A percentile compares a stretch with the other conserved stretches of the same genome.
Evolutionary conservation across 1,140 invertebrate genomes (phyloP).

Genomic region (Popillia japonica): DNA sequence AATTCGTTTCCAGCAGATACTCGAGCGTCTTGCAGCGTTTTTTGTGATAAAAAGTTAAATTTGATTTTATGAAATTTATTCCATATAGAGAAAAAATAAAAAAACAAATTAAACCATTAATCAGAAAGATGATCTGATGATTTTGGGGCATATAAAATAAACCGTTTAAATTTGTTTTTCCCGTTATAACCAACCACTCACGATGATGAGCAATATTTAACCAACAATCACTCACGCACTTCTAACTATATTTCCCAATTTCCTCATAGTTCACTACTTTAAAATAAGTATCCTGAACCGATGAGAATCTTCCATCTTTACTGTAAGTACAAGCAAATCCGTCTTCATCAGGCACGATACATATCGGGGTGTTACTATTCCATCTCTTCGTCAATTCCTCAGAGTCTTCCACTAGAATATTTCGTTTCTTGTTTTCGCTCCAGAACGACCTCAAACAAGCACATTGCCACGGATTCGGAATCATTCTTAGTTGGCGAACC

Average conservation of each 20-base stretch:
- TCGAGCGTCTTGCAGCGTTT: too few relatives aligned
- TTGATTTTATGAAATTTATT: too few relatives aligned
- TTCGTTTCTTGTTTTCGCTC: neutral
- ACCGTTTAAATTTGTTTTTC: too few relatives aligned
- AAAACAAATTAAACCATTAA: too few relatives aligned
- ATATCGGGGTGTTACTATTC: neutral
- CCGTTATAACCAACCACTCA: too few relatives aligned
- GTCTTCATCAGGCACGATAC: neutral
- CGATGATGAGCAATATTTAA: too few relatives aligned
- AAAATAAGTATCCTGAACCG: neutral
- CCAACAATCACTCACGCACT: neutral
- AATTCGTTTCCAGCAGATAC: too few relatives aligned
- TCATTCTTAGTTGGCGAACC: neutral
- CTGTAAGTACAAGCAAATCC: neutral
- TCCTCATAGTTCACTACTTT: neutral
- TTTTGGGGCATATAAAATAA: too few relatives aligned
- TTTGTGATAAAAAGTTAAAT: too few relatives aligned
- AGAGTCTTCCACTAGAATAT: neutral
- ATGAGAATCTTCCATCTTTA: neutral
- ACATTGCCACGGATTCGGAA: slow-evolving; percentile 22
- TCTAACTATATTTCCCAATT: neutral
- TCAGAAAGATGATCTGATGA: too few relatives aligned
- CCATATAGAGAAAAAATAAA: too few relatives aligned
- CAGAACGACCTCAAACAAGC: slow-evolving; percentile 1
- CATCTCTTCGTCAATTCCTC: neutral